Percentiles rank a stretch among this genome's conserved stretches.
phyloP scores from a whole-genome alignment of 2,113 vertebrate genomes.

The Corydoras maculifer region DNA sequence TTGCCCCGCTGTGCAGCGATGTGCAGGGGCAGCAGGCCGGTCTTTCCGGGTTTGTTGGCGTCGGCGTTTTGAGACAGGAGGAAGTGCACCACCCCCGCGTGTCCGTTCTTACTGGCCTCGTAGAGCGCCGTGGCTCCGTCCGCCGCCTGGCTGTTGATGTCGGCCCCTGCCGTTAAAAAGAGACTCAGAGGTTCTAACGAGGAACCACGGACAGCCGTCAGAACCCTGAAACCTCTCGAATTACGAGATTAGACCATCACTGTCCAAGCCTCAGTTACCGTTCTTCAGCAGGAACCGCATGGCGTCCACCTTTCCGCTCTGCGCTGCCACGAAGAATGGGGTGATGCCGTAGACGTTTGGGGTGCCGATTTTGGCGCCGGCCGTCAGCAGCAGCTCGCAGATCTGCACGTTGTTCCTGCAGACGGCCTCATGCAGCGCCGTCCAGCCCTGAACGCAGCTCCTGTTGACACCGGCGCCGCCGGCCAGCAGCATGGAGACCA shows the following conservation, averaged over 20 bases:
- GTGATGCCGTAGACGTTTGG: conserved; percentile 75
- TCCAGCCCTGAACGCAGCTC: conserved; percentile 77
- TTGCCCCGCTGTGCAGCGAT: conserved; percentile 76
- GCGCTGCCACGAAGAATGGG: conserved; percentile 78
- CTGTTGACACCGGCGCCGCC: conserved; percentile 71
- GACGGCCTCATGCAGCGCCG: conserved; percentile 76
- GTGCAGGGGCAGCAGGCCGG: conserved; percentile 76
- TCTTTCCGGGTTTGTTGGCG: conserved; percentile 77
- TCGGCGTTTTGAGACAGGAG: conserved; percentile 78
- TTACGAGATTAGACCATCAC: too few relatives aligned
- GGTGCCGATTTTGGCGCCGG: conserved; percentile 73
- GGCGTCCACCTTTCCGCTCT: conserved; percentile 73
- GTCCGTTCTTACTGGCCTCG: conserved; percentile 80
- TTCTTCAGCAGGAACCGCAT: conserved; percentile 69
- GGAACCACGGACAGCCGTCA: too few relatives aligned
- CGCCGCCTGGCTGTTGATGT: conserved; percentile 79
- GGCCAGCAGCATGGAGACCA: conserved; percentile 65
- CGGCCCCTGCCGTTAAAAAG: conserved; percentile 60
- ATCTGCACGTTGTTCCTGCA: conserved; percentile 74
- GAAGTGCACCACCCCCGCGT: conserved; percentile 68
- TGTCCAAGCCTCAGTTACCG: conserved; percentile 21
- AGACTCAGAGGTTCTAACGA: neutral
- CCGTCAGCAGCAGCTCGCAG: conserved; percentile 70
- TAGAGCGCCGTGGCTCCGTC: conserved; percentile 78
- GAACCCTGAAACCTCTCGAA: too few relatives aligned